A percentile compares a stretch with the other conserved stretches of the same genome.
phyloP scores from a whole-genome alignment of 2,113 vertebrate genomes.

The Rhea americana region DNA sequence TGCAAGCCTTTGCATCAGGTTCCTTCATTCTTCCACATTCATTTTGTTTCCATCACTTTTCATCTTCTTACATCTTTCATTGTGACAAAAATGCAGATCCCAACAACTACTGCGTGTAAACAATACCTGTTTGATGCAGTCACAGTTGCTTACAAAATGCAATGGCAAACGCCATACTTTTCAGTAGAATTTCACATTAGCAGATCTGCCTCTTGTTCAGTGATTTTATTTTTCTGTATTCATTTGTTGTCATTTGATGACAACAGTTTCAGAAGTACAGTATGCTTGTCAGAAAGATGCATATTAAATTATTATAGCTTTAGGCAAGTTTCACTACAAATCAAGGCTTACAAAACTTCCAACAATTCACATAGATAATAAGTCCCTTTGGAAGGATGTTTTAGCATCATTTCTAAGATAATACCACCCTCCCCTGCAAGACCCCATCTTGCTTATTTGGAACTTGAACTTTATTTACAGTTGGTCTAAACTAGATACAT shows the following conservation, averaged over 20 bases:
- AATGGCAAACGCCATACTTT: not conserved
- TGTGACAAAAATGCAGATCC: not conserved
- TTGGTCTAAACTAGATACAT: conserved; percentile 40
- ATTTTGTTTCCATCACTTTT: not conserved
- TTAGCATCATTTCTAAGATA: conserved; percentile 47
- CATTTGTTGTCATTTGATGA: conserved; percentile 63
- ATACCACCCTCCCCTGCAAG: conserved; percentile 11
- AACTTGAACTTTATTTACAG: conserved; percentile 59
- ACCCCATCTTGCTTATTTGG: conserved; percentile 57
- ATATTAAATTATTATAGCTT: conserved; percentile 72
- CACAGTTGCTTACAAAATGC: conserved; percentile 24
- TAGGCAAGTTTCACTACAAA: conserved; percentile 66
- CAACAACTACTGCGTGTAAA: not conserved
- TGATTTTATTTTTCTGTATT: conserved; percentile 18
- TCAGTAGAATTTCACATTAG: not conserved
- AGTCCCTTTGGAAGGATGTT: conserved; percentile 49
- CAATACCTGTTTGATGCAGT: not conserved
- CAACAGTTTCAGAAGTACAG: conserved; percentile 65
- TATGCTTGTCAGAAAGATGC: conserved; percentile 69
- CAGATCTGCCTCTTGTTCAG: conserved; percentile 21
- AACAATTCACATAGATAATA: conserved; percentile 54
- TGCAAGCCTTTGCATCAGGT: not conserved
- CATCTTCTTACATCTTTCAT: not conserved
- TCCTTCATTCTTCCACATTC: not conserved
- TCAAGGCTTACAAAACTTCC: conserved; percentile 65